phyloP scores from a whole-genome alignment of 1,140 invertebrate species.

The Venustaconcha ellipsiformis region DNA sequence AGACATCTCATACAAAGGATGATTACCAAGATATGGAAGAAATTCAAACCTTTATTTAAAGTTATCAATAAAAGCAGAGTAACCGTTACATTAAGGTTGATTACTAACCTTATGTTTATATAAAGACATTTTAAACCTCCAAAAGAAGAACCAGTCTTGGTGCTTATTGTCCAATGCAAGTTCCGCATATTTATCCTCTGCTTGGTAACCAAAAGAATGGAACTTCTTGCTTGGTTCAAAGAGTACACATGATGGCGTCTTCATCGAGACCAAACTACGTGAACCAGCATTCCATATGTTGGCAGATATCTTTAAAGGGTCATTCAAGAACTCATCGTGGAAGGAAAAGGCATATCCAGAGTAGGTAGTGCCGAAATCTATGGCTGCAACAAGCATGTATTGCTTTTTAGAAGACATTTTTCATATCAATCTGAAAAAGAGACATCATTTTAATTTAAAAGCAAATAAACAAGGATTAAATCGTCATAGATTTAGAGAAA shows the following conservation, averaged over 20 bases:
- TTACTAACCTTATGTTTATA: background rate
- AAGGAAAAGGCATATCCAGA: too few species aligned
- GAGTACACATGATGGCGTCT: constrained; percentile 5
- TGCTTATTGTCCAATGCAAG: background rate
- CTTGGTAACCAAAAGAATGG: constrained; percentile 9
- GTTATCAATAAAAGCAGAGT: background rate
- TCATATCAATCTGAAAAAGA: too few species aligned
- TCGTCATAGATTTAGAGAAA: too few species aligned
- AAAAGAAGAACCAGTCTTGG: constrained; percentile 6
- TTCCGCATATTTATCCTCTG: constrained; percentile 2
- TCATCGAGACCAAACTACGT: background rate
- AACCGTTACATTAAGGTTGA: background rate
- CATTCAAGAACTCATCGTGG: background rate
- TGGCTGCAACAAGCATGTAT: background rate
- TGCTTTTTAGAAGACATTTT: too few species aligned
- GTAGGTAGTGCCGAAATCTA: background rate
- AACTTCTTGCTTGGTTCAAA: background rate
- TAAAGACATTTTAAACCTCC: background rate
- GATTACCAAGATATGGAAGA: too few species aligned
- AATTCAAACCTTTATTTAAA: background rate
- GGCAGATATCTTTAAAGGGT: background rate
- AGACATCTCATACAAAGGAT: too few species aligned
- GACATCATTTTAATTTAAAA: too few species aligned
- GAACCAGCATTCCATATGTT: background rate
- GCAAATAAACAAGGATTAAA: too few species aligned